These are phyloP conservation scores for Bostrychus sinensis DNA, from an alignment of 2,113 vertebrate species.

Conservation along the genomic window DNA sequence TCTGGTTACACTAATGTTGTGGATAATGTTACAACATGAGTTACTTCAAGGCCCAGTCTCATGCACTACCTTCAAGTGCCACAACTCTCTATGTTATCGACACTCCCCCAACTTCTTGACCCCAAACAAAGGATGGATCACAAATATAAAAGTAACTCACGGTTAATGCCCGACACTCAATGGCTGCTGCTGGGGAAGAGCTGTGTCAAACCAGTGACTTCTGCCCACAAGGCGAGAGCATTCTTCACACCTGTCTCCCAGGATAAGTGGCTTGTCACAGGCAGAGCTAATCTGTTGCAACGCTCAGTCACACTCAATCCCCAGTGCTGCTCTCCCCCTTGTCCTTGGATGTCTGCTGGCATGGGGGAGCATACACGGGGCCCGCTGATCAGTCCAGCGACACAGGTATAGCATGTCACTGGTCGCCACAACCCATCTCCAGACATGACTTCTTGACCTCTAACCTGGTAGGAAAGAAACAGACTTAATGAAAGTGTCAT, in stretches of 20 bases:
- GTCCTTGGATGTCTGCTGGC: conserved; percentile 77
- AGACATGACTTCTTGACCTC: conserved; percentile 42
- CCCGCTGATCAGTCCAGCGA: conserved; percentile 61
- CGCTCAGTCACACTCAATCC: conserved; percentile 79
- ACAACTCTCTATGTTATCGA: conserved; percentile 41
- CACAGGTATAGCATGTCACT: conserved; percentile 63
- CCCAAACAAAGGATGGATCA: conserved; percentile 53
- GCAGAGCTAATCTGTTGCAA: conserved; percentile 79
- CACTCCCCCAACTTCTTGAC: conserved; percentile 49
- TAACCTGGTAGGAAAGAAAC: conserved; percentile 10
- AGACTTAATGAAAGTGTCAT: conserved; percentile 16
- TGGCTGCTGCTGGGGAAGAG: conserved; percentile 35
- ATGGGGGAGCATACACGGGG: conserved; percentile 59
- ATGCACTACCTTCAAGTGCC: conserved; percentile 30
- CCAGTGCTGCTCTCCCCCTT: conserved; percentile 59
- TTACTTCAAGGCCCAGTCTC: conserved; percentile 20
- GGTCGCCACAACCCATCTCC: conserved; percentile 38
- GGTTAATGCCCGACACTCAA: conserved; percentile 21
- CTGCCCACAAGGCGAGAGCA: conserved; percentile 70
- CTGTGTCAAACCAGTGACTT: conserved; percentile 67
- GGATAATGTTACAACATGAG: not conserved
- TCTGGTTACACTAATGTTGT: too few species aligned
- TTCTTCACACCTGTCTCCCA: conserved; percentile 80
- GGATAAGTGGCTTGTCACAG: conserved; percentile 77
- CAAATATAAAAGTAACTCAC: conserved; percentile 60